Base-by-base conservation (phyloP, 1,140 invertebrate genomes). In the Zeugodacus cucurbitae region DNA sequence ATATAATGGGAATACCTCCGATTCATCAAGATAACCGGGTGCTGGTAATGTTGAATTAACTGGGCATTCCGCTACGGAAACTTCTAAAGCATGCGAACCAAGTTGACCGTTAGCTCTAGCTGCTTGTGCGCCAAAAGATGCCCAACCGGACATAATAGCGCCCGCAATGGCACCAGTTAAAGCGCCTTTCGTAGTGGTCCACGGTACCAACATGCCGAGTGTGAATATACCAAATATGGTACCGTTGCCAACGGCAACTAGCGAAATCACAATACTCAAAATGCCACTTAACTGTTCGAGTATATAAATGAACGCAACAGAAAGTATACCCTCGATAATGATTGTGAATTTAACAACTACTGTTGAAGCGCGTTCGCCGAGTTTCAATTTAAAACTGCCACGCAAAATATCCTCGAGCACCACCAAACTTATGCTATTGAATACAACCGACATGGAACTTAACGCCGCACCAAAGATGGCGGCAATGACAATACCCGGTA, bases 191-290 rank as follows among this genome's bases (percentile, higher is more conserved):
- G 41, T 95, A 91, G 97, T 98, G 32, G 96, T 95, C 96, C 96
- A 97, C 26, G 97, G 97, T 90, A 97, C 95, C 64, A 97, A 94
- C 95, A 98, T 97, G 89, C 97, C 98, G 20, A 98, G 93, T 0
- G 96, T 96, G 92, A 98, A 98, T 22, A 98, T 94, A 3, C 97
- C 97, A 88, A 98, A 96, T 0, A 97, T 96, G 26, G 97, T 96
- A 8, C 97, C 97, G 26, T 97, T 96, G 17, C 97, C 96, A 89
- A 98, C 97, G 3, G 97, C 96, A 87, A 97, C 96, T 67, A 97
- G 93, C 87, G 96, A 96, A 64, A 96, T 95, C 1, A 97, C 97
- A 62, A 97, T 97, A 93, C 96, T 95, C 67, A 97, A 91, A 32
- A 97, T 95, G 70, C 96, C 96, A 22, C 96, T 96, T 78, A 97